Conservation (phyloP, 2,888 invertebrate species). For the Hypsopygia costalis region DNA sequence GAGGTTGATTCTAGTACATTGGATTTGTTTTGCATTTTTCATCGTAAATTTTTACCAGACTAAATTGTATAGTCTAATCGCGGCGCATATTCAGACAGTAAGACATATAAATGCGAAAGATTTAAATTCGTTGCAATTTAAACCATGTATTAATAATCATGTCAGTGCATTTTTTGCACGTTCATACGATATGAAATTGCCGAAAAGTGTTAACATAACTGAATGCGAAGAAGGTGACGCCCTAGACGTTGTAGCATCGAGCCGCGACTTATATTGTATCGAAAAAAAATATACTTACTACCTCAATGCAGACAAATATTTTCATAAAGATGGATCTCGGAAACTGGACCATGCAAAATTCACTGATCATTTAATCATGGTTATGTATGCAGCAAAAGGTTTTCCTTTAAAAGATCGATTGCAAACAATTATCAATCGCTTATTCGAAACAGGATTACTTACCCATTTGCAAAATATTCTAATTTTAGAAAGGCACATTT, state of each 20-base stretch:
- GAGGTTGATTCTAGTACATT: constrained; percentile 36
- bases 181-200: neutral
- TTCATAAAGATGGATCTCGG: constrained; percentile 31
- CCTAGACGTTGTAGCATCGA: constrained; percentile 34
- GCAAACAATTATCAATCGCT: constrained; percentile 29
- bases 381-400: constrained; percentile 40
- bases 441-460: constrained; percentile 46
- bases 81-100: constrained; percentile 31
- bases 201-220: neutral
- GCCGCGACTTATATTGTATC: constrained; percentile 33
- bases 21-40: constrained; percentile 57
- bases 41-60: constrained; percentile 53
- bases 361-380: constrained; percentile 27
- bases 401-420: constrained; percentile 37
- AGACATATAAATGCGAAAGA: constrained; percentile 24
- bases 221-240: constrained; percentile 32
- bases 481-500: neutral
- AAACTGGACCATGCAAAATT: constrained; percentile 34
- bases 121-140: constrained; percentile 29
- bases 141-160: constrained; percentile 42
- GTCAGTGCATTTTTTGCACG: neutral
- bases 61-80: constrained; percentile 43
- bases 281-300: constrained; percentile 36
- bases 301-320: constrained; percentile 34
- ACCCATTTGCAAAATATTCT: neutral